phyloP scores from a whole-genome alignment of 23 tunicate species.

The Styela clava region DNA sequence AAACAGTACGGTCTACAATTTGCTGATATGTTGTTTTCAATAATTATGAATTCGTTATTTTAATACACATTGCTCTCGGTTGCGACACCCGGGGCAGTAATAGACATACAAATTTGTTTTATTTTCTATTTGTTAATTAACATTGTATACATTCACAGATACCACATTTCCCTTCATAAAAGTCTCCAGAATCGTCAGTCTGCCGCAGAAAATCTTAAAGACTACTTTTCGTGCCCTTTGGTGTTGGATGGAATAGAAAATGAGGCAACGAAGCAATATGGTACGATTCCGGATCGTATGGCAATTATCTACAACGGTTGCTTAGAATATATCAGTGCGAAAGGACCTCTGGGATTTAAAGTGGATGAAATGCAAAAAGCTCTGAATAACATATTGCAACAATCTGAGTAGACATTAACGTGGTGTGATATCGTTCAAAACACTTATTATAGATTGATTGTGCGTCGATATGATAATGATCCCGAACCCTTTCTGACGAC shows the following conservation, averaged over 20 bases:
- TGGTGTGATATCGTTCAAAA: too few relatives aligned
- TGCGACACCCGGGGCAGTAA: too few relatives aligned
- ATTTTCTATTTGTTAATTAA: too few relatives aligned
- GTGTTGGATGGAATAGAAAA: constrained; percentile 35
- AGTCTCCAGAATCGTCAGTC: constrained; percentile 16
- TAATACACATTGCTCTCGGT: too few relatives aligned
- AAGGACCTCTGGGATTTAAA: constrained; percentile 16
- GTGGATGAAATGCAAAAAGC: not conserved
- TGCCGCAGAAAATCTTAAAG: constrained; percentile 36
- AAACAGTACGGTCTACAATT: too few relatives aligned
- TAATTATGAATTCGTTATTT: too few relatives aligned
- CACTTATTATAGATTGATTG: too few relatives aligned
- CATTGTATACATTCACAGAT: not conserved
- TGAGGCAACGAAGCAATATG: constrained; percentile 24
- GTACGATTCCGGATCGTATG: constrained; percentile 23
- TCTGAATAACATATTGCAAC: not conserved
- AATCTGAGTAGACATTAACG: too few relatives aligned
- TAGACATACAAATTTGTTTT: too few relatives aligned
- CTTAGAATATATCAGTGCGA: constrained; percentile 7
- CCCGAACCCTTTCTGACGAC: too few relatives aligned
- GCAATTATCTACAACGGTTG: constrained; percentile 1
- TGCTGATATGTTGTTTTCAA: too few relatives aligned
- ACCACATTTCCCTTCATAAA: constrained; percentile 19
- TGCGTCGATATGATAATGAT: too few relatives aligned
- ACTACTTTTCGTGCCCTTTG: constrained; percentile 27